Base-by-base conservation (phyloP, 2,797 vertebrate genomes). In the Cetoscarus ocellatus region DNA sequence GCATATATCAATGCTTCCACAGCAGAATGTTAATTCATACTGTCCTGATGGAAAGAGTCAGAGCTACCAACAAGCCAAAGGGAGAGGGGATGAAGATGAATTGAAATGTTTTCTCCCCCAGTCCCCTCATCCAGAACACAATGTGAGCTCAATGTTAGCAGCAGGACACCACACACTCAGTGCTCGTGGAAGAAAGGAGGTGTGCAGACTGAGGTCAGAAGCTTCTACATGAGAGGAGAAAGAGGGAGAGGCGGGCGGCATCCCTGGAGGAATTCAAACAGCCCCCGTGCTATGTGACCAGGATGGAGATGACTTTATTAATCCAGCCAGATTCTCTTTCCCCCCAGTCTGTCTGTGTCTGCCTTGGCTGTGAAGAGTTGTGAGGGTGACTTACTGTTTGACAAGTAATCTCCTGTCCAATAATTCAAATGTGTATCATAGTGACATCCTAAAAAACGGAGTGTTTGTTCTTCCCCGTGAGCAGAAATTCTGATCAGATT, bases 251-350 rank as follows among this genome's bases (percentile, higher is more conserved):
- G 43, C 58, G 68, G 67, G 61, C 62, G 66, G 65, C 68, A 18
- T 82, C 70, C 87, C 84, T 74, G 68, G 63, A 84, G 81, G 70
- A 87, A 89, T 88, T 79, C 74, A 75, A 72, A 78, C 79, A 67
- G 84, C 70, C 67, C 84, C 56, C 39, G 70, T 64, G 79, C 64
- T 61, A 77, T 88, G 88, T 90, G 90, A 90, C 75, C 52, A 2
- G 83, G 81, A 75, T 86, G 82, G 67, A 82, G 85, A 91, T 87
- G 83, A 90, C 88, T 90, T 84, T 70, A 91, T 90, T 82, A 87
- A 75, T 54, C 48, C 47, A 39, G 55, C 56, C 67, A 68, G 60
- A 67, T 53, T 59, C 75, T 56, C 50, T 43, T 61, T 47, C 64
- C 34, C 62, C 34, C 38, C 34, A 4, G 4, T 40, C 67, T 39